Conservation (phyloP, 2,888 invertebrate genomes). For the Trachelus stipa region DNA sequence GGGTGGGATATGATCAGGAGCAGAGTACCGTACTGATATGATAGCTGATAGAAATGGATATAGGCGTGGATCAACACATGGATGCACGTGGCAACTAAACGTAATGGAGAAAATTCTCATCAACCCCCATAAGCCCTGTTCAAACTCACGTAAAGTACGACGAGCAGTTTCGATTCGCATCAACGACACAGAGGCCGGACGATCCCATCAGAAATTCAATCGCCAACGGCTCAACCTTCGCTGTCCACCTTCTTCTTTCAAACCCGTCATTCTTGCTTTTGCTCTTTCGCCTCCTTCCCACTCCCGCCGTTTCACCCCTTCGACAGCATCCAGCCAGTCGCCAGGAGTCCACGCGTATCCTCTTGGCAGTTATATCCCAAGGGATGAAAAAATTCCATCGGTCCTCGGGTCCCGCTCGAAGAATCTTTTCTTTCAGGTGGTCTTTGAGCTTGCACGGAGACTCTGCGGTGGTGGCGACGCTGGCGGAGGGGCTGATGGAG, state of each 20-base stretch:
- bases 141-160: slow-evolving; percentile 25
- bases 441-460: slow-evolving; percentile 34
- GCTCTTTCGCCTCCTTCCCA: neutral
- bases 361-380: neutral
- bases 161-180: neutral
- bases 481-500: neutral
- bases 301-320: neutral
- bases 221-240: slow-evolving; percentile 21
- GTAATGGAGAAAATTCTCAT: neutral
- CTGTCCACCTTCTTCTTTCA: neutral
- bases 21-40: neutral
- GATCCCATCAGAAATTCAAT: slow-evolving; percentile 40
- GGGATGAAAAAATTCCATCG: slow-evolving; percentile 2
- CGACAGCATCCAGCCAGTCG: neutral
- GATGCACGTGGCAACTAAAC: neutral
- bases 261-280: neutral
- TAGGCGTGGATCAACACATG: neutral
- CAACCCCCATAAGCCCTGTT: slow-evolving; percentile 16
- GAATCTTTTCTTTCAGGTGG: slow-evolving; percentile 39
- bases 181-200: slow-evolving; percentile 28
- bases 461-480: slow-evolving; percentile 17
- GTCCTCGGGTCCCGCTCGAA: slow-evolving; percentile 23
- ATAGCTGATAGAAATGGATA: neutral
- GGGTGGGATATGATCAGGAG: neutral
- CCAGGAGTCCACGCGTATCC: neutral